These are phyloP conservation scores for Crax fasciolata DNA, from an alignment of 2,797 vertebrate genomes.

Conservation along the genomic window DNA sequence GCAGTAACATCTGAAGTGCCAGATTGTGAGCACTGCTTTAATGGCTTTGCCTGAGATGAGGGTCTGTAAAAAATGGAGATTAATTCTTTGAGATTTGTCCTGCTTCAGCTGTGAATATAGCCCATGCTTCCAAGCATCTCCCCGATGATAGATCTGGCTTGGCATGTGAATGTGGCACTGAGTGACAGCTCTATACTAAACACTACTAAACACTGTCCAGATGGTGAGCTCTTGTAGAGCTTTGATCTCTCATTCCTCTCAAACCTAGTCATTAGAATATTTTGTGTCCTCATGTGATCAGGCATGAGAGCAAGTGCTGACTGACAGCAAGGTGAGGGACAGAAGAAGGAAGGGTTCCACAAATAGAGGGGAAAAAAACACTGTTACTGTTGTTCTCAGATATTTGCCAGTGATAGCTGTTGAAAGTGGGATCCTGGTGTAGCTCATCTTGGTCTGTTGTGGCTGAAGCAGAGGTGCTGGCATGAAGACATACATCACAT, in stretches of 20 bases:
- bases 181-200: conserved; percentile 31
- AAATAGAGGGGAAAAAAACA: neutral
- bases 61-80: neutral
- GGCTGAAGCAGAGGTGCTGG: neutral
- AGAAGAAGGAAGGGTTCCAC: neutral
- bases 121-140: neutral
- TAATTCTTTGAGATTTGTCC: neutral
- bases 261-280: neutral
- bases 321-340: neutral
- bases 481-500: neutral
- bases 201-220: conserved; percentile 4
- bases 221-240: conserved; percentile 15
- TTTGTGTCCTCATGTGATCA: neutral
- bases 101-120: neutral
- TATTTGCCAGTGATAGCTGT: neutral
- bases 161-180: neutral
- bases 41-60: neutral
- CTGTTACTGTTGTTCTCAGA: neutral
- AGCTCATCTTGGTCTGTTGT: neutral
- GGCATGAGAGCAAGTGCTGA: neutral
- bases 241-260: conserved; percentile 13
- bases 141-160: neutral
- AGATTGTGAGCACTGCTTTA: neutral
- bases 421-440: neutral
- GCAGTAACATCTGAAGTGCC: neutral